Conservation (phyloP, 1,140 invertebrate genomes). For the Cotesia glomerata region DNA sequence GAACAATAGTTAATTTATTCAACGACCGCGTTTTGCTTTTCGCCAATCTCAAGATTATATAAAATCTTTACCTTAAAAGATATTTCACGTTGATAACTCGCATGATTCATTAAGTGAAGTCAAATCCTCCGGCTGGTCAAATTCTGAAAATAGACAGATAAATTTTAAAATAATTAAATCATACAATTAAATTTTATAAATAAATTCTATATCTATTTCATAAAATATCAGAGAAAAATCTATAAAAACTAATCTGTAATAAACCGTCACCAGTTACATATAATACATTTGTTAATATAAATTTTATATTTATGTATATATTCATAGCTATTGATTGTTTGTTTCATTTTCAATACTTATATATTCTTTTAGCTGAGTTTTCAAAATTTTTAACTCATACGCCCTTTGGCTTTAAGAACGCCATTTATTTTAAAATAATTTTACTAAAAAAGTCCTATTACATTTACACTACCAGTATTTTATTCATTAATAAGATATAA, state of each 20-base stretch:
- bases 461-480: no score
- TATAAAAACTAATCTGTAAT: background rate
- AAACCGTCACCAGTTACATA: conserved; percentile 17
- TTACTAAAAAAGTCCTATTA: no score
- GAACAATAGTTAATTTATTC: conserved; percentile 5
- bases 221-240: background rate
- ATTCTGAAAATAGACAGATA: conserved; percentile 58
- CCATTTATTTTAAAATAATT: no score
- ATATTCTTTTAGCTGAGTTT: no score
- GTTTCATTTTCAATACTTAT: no score
- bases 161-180: conserved; percentile 34
- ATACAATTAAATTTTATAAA: background rate
- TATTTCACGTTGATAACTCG: conserved; percentile 52
- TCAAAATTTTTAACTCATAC: no score
- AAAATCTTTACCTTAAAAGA: conserved; percentile 61
- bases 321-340: background rate
- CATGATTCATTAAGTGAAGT: conserved; percentile 33
- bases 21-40: background rate
- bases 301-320: background rate
- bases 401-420: no score
- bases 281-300: conserved; percentile 1
- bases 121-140: conserved; percentile 38
- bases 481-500: no score
- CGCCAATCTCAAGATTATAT: conserved; percentile 51
- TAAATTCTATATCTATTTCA: background rate